These are phyloP conservation scores for Nycticryphes semicollaris DNA, from an alignment of 2,113 vertebrate species.

Conservation along the genomic window DNA sequence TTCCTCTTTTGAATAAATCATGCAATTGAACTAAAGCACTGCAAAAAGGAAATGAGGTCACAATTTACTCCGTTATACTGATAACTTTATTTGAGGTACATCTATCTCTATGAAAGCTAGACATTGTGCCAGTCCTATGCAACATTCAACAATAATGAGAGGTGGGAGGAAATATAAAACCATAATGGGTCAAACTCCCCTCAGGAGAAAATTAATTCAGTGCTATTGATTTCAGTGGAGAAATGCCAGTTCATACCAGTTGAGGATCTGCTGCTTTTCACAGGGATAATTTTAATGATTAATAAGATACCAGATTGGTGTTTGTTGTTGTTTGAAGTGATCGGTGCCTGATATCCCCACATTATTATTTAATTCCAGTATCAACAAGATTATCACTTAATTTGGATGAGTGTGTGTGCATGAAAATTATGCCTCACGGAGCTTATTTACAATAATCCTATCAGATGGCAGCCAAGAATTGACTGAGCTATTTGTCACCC, in stretches of 20 bases:
- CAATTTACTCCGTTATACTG: neutral
- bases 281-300: constrained; percentile 16
- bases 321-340: constrained; percentile 35
- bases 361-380: constrained; percentile 40
- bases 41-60: neutral
- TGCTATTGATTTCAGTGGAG: neutral
- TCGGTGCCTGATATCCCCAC: neutral
- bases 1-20: neutral
- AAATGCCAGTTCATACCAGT: neutral
- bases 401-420: neutral
- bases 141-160: neutral
- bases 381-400: constrained; percentile 50
- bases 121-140: neutral
- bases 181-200: neutral
- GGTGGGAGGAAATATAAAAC: neutral
- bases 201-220: neutral
- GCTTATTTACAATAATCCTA: constrained; percentile 30
- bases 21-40: neutral
- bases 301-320: neutral
- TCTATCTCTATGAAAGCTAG: neutral
- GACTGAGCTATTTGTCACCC: constrained; percentile 21
- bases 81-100: neutral
- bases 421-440: neutral
- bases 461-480: constrained; percentile 6
- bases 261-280: neutral